phyloP scores from a whole-genome alignment of 1,140 invertebrate species.

The Sarcophaga bullata region DNA sequence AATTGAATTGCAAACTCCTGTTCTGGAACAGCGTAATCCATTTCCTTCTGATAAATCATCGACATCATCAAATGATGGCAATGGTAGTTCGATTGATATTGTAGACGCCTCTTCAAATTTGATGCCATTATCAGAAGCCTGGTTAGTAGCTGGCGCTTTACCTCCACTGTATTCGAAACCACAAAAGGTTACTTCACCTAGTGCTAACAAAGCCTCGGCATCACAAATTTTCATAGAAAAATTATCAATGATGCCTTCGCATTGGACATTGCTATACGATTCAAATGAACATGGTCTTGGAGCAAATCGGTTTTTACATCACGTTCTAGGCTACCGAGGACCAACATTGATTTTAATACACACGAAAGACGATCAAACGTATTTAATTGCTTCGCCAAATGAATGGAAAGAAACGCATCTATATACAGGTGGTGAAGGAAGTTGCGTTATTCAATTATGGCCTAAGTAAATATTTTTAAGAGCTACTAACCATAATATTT shows the following conservation, averaged over 20 bases:
- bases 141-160: constrained; percentile 80
- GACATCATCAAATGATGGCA: constrained; percentile 46
- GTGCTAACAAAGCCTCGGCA: constrained; percentile 57
- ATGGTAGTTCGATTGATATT: constrained; percentile 53
- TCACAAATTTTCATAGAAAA: constrained; percentile 73
- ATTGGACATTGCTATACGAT: constrained; percentile 87
- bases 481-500: background rate
- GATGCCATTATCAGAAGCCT: constrained; percentile 79
- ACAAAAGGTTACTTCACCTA: constrained; percentile 53
- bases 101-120: constrained; percentile 53
- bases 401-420: constrained; percentile 88
- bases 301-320: constrained; percentile 87
- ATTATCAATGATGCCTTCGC: constrained; percentile 75
- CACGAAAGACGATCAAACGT: constrained; percentile 74
- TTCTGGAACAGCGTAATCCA: constrained; percentile 73
- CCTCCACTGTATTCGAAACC: constrained; percentile 77
- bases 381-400: constrained; percentile 80
- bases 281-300: constrained; percentile 86
- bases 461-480: constrained; percentile 73
- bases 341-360: constrained; percentile 83
- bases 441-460: constrained; percentile 79
- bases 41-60: constrained; percentile 53
- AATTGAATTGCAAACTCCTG: constrained; percentile 78
- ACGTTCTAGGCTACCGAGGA: constrained; percentile 86
- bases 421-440: constrained; percentile 84